Evolutionary conservation across 2,113 vertebrate genomes (phyloP).

Genomic region (Chionomys nivalis): DNA sequence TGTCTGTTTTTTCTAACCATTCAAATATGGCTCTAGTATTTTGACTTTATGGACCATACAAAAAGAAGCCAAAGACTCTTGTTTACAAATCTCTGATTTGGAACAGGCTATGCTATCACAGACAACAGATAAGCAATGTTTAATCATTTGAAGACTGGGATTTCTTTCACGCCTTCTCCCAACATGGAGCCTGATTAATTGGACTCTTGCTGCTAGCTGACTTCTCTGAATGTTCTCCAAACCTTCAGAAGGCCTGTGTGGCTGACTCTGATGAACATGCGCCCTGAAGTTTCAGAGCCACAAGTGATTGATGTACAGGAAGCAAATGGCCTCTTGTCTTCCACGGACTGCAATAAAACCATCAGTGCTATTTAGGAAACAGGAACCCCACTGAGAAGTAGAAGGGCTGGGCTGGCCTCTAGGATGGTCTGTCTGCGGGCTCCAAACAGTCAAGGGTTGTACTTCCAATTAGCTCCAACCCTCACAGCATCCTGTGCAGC

Average conservation of each 20-base stretch:
- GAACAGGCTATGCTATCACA: not conserved
- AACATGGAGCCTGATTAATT: slow-evolving; percentile 46
- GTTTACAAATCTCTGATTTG: not conserved
- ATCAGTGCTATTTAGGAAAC: slow-evolving; percentile 56
- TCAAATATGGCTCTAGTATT: not conserved
- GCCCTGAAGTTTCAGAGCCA: slow-evolving; percentile 66
- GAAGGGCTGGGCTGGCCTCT: slow-evolving; percentile 49
- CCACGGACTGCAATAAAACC: slow-evolving; percentile 72
- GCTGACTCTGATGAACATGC: slow-evolving; percentile 63
- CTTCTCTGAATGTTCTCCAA: slow-evolving; percentile 46
- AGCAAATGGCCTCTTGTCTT: slow-evolving; percentile 80
- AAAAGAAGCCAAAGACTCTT: not conserved
- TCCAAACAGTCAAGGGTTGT: not conserved
- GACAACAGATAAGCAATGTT: slow-evolving; percentile 1
- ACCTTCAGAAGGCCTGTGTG: slow-evolving; percentile 65
- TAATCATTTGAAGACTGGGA: slow-evolving; percentile 33
- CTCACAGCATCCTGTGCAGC: not conserved
- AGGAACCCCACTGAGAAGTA: slow-evolving; percentile 58
- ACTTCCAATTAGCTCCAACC: slow-evolving; percentile 33
- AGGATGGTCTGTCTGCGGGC: slow-evolving; percentile 30
- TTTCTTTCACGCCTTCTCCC: not conserved
- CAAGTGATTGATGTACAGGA: slow-evolving; percentile 80
- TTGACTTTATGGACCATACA: not conserved
- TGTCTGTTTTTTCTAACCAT: not conserved
- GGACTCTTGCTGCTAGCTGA: slow-evolving; percentile 11